Percentiles rank a stretch among this genome's conserved stretches.
Conservation (phyloP, 2,888 invertebrate genomes). For the Andrena hattorfiana region DNA sequence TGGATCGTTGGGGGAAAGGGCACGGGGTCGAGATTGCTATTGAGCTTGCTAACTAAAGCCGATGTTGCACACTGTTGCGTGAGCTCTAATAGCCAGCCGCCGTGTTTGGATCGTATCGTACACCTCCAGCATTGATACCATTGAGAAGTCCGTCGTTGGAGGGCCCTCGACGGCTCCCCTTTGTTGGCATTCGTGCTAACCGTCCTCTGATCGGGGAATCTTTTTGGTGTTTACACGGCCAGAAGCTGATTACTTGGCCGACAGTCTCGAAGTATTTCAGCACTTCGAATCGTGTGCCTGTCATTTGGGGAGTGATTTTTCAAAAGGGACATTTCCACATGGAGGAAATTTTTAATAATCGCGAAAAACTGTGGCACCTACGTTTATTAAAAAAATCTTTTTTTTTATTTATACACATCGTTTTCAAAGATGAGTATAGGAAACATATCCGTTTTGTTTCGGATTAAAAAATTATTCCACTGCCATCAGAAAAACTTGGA, state of each 20-base stretch:
- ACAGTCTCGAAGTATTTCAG: not conserved
- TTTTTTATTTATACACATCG: too few species aligned
- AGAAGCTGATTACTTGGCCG: conserved; percentile 9
- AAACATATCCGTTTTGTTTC: too few species aligned
- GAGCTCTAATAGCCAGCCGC: conserved; percentile 29
- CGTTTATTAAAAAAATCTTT: too few species aligned
- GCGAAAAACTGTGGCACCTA: too few species aligned
- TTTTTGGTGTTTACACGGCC: conserved; percentile 16
- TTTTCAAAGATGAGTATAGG: too few species aligned
- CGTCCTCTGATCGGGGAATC: conserved; percentile 9
- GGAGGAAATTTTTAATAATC: too few species aligned
- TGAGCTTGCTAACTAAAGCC: conserved; percentile 37
- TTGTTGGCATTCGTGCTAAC: conserved; percentile 20
- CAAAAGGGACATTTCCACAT: too few species aligned
- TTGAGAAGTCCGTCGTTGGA: conserved; percentile 34
- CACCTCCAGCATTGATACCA: conserved; percentile 39
- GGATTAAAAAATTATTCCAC: too few species aligned
- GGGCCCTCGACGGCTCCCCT: conserved; percentile 20
- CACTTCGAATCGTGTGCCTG: too few species aligned
- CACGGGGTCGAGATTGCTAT: conserved; percentile 16
- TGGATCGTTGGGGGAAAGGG: conserved; percentile 13
- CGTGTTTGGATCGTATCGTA: conserved; percentile 27
- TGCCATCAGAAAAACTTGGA: too few species aligned
- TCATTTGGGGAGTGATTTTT: not conserved
- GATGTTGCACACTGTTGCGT: conserved; percentile 30